A percentile compares a stretch with the other conserved stretches of the same genome.
Conservation (phyloP, 2,888 invertebrate species). For the Candidula unifasciata region DNA sequence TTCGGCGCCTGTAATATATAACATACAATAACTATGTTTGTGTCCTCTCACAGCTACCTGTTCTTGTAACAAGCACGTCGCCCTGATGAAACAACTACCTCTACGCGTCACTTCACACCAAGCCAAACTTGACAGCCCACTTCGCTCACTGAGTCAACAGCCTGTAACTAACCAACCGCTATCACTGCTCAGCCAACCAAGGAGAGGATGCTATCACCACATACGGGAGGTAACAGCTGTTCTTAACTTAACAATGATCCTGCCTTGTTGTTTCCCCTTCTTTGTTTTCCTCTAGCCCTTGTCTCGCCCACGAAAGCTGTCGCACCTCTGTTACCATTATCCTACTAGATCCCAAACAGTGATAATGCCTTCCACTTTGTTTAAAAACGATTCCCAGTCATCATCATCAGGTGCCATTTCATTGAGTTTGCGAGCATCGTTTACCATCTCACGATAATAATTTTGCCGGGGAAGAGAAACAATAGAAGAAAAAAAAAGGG, state of each 20-base stretch:
- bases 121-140: not conserved
- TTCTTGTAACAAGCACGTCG: too few species aligned
- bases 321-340: not conserved
- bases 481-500: too few species aligned
- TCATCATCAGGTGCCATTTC: too few species aligned
- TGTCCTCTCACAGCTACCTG: too few species aligned
- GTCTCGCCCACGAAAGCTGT: not conserved
- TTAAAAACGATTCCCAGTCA: not conserved
- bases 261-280: not conserved
- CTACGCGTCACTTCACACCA: not conserved
- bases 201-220: not conserved
- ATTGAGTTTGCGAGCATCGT: too few species aligned
- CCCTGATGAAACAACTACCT: not conserved
- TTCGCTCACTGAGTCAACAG: not conserved
- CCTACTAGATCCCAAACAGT: too few species aligned
- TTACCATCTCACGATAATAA: too few species aligned
- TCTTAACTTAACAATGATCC: not conserved
- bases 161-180: not conserved
- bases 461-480: too few species aligned
- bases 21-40: too few species aligned
- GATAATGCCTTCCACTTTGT: not conserved
- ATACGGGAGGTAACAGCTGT: conserved; percentile 25
- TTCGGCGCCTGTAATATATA: too few species aligned
- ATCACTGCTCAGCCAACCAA: not conserved
- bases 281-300: not conserved